Evolutionary conservation across 2,113 vertebrate genomes (phyloP).

Genomic region (Anoplopoma fimbria): DNA sequence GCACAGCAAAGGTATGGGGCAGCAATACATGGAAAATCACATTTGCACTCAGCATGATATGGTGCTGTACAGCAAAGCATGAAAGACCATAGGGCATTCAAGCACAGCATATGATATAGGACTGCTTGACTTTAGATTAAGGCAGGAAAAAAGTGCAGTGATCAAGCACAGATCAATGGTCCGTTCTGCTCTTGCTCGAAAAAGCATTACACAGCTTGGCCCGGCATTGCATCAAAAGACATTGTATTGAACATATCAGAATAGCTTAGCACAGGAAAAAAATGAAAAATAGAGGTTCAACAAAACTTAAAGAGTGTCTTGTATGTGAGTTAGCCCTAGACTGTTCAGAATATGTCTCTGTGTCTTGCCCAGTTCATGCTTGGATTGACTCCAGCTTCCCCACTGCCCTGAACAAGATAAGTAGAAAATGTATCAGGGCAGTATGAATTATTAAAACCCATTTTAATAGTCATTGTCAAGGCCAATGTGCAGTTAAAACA

Average conservation of each 20-base stretch:
- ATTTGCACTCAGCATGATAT: slow-evolving; percentile 43
- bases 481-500: background rate
- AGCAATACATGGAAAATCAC: slow-evolving; percentile 29
- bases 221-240: background rate
- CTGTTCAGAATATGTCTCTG: background rate
- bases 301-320: background rate
- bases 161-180: background rate
- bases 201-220: slow-evolving; percentile 5
- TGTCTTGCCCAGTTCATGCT: slow-evolving; percentile 4
- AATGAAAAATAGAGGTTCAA: background rate
- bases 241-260: slow-evolving; percentile 4
- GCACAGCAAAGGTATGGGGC: slow-evolving; percentile 22
- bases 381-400: no score
- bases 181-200: background rate
- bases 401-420: slow-evolving; percentile 10
- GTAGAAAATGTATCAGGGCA: slow-evolving; percentile 9
- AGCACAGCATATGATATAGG: background rate
- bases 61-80: slow-evolving; percentile 9
- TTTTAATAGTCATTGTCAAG: slow-evolving; percentile 21
- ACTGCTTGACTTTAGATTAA: slow-evolving; percentile 22
- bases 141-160: background rate
- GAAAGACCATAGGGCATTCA: slow-evolving; percentile 14
- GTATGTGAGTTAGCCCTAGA: background rate
- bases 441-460: slow-evolving; percentile 27
- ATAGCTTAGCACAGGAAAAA: background rate